Conservation (phyloP, 92 coral and sea anemone species). For the Porites divaricata region DNA sequence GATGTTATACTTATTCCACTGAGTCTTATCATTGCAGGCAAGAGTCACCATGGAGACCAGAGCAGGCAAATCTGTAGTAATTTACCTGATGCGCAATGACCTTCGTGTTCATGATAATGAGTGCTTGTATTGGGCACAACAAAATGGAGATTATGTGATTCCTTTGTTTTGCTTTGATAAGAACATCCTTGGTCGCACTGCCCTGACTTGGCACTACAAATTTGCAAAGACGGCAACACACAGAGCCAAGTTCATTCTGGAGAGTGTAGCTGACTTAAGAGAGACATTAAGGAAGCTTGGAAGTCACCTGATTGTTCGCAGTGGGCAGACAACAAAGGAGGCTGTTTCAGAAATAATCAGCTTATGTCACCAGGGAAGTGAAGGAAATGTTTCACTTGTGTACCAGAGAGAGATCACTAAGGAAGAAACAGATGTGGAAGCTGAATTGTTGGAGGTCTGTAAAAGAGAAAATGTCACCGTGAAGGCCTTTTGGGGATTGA, state of each 20-base stretch:
- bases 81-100: constrained; percentile 66
- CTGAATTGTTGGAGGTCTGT: constrained; percentile 44
- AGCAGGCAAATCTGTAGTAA: constrained; percentile 16
- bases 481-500: constrained; percentile 63
- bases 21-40: background rate
- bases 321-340: constrained; percentile 39
- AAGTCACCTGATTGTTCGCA: constrained; percentile 47
- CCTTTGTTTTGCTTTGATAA: constrained; percentile 74
- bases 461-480: constrained; percentile 33
- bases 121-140: constrained; percentile 66
- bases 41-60: constrained; percentile 6
- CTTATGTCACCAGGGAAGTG: constrained; percentile 15
- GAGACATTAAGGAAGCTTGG: constrained; percentile 26
- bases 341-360: constrained; percentile 44
- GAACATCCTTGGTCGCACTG: constrained; percentile 28
- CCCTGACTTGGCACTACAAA: constrained; percentile 56
- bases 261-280: constrained; percentile 60
- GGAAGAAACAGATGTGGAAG: constrained; percentile 69
- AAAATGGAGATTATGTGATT: constrained; percentile 61
- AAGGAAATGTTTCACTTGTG: constrained; percentile 48
- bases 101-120: constrained; percentile 75
- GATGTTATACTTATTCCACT: background rate
- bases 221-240: constrained; percentile 60
- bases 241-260: constrained; percentile 59
- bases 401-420: constrained; percentile 64